Evolutionary conservation across 1,140 invertebrate species (phyloP).

Genomic region (Saccostrea echinata): DNA sequence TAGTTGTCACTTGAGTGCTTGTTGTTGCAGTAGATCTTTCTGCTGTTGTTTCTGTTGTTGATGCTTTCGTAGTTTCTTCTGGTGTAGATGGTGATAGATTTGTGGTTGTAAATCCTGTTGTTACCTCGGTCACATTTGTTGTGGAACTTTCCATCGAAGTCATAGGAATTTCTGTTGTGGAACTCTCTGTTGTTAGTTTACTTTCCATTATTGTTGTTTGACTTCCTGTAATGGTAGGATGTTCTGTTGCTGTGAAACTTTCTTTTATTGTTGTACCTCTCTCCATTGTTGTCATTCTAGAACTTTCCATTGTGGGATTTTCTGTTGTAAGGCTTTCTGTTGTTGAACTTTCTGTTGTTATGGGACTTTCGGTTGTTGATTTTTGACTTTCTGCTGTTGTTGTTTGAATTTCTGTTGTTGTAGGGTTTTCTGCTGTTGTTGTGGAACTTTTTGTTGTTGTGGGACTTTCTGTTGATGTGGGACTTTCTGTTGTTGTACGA

Average conservation of each 20-base stretch:
- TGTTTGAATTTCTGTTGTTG: neutral
- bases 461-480: neutral
- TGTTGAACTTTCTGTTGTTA: neutral
- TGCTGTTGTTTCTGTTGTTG: neutral
- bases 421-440: neutral
- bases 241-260: neutral
- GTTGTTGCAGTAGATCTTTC: neutral
- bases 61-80: neutral
- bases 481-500: neutral
- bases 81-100: neutral
- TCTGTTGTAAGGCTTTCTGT: neutral
- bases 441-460: neutral
- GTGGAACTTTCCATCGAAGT: neutral
- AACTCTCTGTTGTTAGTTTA: neutral
- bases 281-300: neutral
- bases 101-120: neutral
- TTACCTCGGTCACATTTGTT: neutral
- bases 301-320: neutral
- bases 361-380: neutral
- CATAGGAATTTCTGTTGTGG: neutral
- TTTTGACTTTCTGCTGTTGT: neutral
- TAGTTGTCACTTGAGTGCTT: neutral
- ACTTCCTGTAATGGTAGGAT: neutral
- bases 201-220: neutral
- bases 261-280: neutral